A percentile compares a stretch with the other conserved stretches of the same genome.
phyloP scores from a whole-genome alignment of 1,140 invertebrate species.

The Drosophila watanabei region DNA sequence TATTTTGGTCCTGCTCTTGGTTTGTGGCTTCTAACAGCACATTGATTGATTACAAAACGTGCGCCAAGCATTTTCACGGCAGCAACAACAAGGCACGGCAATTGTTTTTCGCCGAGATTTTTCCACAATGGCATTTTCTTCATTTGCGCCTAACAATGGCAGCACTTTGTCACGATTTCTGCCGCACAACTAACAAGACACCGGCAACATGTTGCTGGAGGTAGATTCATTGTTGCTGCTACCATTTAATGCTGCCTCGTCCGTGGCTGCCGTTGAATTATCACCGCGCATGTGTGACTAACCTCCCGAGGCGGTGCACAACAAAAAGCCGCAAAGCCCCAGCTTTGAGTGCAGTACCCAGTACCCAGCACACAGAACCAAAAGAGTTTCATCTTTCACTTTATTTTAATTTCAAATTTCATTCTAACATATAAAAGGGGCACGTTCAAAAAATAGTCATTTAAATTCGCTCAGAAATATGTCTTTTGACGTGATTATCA shows the following conservation, averaged over 20 bases:
- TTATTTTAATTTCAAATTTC: not conserved
- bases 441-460: not conserved
- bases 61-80: slow-evolving; percentile 79
- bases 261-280: slow-evolving; percentile 72
- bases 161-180: slow-evolving; percentile 82
- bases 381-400: not conserved
- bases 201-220: slow-evolving; percentile 72
- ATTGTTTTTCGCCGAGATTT: slow-evolving; percentile 75
- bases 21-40: slow-evolving; percentile 51
- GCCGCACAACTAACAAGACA: slow-evolving; percentile 75
- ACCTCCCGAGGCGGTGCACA: slow-evolving; percentile 76
- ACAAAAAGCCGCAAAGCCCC: slow-evolving; percentile 63
- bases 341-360: slow-evolving; percentile 10
- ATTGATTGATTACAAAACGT: slow-evolving; percentile 82
- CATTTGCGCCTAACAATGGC: slow-evolving; percentile 83
- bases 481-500: not conserved
- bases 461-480: not conserved
- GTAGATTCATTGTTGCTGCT: slow-evolving; percentile 59
- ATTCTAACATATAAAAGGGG: not conserved
- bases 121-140: slow-evolving; percentile 84
- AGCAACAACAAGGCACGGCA: slow-evolving; percentile 61
- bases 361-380: not conserved
- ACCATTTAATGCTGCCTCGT: slow-evolving; percentile 73
- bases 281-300: slow-evolving; percentile 80
- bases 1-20: slow-evolving; percentile 58